Evolutionary conservation across 2,113 vertebrate species (phyloP).

Genomic region (Gila orcuttii): DNA sequence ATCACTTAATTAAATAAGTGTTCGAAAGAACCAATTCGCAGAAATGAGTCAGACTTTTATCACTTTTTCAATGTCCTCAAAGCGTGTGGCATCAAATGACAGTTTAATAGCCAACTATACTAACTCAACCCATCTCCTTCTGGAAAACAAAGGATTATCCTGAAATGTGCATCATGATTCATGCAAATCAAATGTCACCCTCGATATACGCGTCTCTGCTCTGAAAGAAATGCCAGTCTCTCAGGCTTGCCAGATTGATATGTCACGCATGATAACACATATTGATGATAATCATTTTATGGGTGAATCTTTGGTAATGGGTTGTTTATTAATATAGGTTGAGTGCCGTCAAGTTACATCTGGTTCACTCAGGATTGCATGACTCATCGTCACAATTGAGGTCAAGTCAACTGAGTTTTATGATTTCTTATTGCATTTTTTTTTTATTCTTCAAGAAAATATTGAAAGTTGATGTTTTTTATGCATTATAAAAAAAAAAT

Average conservation of each 20-base stretch:
- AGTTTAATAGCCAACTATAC: not conserved
- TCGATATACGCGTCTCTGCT: not conserved
- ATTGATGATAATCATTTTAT: not conserved
- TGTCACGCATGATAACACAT: not conserved
- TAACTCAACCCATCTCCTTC: not conserved
- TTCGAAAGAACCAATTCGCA: not conserved
- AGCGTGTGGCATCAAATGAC: not conserved
- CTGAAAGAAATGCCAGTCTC: not conserved
- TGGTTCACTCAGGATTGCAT: constrained; percentile 29
- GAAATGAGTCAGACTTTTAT: not conserved
- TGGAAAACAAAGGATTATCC: not conserved
- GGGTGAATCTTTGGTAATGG: not conserved
- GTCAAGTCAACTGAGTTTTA: constrained; percentile 31
- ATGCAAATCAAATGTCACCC: not conserved
- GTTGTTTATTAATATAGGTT: not conserved
- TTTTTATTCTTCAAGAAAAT: not conserved
- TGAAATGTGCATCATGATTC: constrained; percentile 4
- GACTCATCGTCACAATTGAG: constrained; percentile 25
- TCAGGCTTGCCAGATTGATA: not conserved
- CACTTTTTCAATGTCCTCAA: not conserved
- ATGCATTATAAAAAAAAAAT: not conserved
- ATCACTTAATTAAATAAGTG: not conserved
- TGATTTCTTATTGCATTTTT: not conserved
- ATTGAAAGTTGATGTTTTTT: not conserved
- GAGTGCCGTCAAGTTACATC: not conserved